These are phyloP conservation scores for Clivina fossor DNA, from an alignment of 2,888 invertebrate species.

Conservation along the genomic window DNA sequence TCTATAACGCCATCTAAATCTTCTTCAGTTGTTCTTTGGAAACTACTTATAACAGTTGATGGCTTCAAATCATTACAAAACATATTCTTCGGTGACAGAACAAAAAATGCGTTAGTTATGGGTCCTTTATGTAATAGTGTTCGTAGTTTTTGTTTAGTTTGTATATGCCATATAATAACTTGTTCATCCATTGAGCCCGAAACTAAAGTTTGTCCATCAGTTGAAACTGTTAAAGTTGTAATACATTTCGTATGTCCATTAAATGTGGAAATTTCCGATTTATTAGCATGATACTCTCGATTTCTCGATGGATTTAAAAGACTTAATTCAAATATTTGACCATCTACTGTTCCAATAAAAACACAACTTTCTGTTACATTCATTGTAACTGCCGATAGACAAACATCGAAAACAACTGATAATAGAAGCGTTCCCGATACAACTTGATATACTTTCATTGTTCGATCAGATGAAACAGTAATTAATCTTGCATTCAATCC, in stretches of 20 bases:
- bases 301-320: constrained; percentile 68
- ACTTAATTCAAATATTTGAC: constrained; percentile 69
- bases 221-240: constrained; percentile 70
- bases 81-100: constrained; percentile 61
- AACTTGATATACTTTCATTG: constrained; percentile 80
- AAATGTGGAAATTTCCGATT: constrained; percentile 57
- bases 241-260: constrained; percentile 70
- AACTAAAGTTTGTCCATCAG: constrained; percentile 69
- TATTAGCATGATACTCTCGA: constrained; percentile 65
- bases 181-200: constrained; percentile 76
- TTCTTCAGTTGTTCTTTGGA: constrained; percentile 65
- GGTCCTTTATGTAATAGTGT: constrained; percentile 73
- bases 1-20: constrained; percentile 56
- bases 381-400: constrained; percentile 68
- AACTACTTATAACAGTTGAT: constrained; percentile 59
- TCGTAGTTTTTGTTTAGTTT: constrained; percentile 72
- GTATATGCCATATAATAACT: constrained; percentile 80
- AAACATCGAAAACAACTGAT: constrained; percentile 71
- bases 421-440: constrained; percentile 68
- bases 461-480: constrained; percentile 79
- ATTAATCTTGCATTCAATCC: constrained; percentile 70
- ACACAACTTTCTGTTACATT: constrained; percentile 71
- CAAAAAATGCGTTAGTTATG: constrained; percentile 71
- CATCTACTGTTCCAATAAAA: constrained; percentile 73
- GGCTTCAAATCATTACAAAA: constrained; percentile 62